Evolutionary conservation across 2,113 vertebrate species (phyloP).

Genomic region (Xyrauchen texanus): DNA sequence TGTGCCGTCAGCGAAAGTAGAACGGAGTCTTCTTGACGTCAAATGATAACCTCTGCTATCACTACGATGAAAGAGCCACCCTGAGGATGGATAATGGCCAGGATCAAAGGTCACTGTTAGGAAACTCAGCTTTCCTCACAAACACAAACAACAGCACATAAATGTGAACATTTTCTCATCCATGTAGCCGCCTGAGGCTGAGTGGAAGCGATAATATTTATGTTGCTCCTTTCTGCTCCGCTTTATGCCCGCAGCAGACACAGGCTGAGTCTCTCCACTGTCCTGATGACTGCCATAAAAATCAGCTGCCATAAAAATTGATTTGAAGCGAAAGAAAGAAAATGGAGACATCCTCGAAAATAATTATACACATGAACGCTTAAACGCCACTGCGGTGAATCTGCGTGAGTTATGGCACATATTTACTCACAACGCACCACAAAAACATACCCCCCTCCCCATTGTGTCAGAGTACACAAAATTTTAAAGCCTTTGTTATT

Average conservation of each 20-base stretch:
- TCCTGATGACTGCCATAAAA: constrained; percentile 61
- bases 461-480: constrained; percentile 42
- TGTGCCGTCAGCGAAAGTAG: not conserved
- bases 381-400: constrained; percentile 50
- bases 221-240: constrained; percentile 55
- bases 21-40: not conserved
- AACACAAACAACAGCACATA: constrained; percentile 41
- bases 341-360: constrained; percentile 63
- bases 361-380: constrained; percentile 64
- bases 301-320: constrained; percentile 63
- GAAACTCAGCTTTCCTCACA: constrained; percentile 33
- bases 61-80: constrained; percentile 20
- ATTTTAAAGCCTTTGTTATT: constrained; percentile 54
- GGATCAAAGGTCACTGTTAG: constrained; percentile 9
- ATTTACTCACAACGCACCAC: constrained; percentile 47
- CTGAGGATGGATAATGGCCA: constrained; percentile 19
- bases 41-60: constrained; percentile 11
- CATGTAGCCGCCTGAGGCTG: constrained; percentile 42
- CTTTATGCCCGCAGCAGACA: constrained; percentile 53
- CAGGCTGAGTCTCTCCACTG: constrained; percentile 45
- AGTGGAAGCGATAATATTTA: constrained; percentile 57
- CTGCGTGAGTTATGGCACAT: constrained; percentile 53
- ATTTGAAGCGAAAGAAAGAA: constrained; percentile 61
- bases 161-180: constrained; percentile 26
- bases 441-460: constrained; percentile 43